phyloP scores from a whole-genome alignment of 2,113 vertebrate species.

The Emydura subglobosa region DNA sequence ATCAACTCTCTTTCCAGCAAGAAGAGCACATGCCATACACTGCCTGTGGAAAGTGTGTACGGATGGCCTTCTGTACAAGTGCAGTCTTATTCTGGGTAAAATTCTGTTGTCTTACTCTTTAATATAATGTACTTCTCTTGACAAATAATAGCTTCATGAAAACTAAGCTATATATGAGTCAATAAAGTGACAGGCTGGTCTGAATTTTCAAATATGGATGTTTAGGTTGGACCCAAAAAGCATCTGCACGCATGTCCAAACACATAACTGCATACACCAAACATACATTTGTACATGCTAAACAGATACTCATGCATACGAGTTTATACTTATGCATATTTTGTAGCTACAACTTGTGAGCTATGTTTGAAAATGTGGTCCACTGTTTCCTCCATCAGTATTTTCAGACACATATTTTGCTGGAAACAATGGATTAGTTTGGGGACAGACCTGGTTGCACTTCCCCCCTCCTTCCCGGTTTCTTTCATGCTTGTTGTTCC shows the following conservation, averaged over 20 bases:
- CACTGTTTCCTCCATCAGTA: not conserved
- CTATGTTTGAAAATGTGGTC: not conserved
- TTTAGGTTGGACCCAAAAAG: not conserved
- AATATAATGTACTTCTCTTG: not conserved
- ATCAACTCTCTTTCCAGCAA: conserved; percentile 76
- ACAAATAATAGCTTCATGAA: not conserved
- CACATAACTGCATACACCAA: not conserved
- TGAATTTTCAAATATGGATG: not conserved
- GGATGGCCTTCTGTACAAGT: conserved; percentile 88
- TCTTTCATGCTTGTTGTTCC: conserved; percentile 18
- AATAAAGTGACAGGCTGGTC: not conserved
- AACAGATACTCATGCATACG: not conserved
- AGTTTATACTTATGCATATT: not conserved
- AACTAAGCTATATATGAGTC: not conserved
- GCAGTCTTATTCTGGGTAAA: conserved; percentile 96
- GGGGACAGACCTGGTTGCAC: not conserved
- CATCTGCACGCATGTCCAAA: not conserved
- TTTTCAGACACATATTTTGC: conserved; percentile 24
- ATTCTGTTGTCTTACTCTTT: not conserved
- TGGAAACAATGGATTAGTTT: not conserved
- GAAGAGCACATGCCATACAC: conserved; percentile 90
- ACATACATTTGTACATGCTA: not conserved
- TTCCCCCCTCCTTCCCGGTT: not conserved
- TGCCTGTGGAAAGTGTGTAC: conserved; percentile 88
- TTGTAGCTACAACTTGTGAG: not conserved